Conservation (phyloP, 2,113 vertebrate species). For the Dinomys branickii region DNA sequence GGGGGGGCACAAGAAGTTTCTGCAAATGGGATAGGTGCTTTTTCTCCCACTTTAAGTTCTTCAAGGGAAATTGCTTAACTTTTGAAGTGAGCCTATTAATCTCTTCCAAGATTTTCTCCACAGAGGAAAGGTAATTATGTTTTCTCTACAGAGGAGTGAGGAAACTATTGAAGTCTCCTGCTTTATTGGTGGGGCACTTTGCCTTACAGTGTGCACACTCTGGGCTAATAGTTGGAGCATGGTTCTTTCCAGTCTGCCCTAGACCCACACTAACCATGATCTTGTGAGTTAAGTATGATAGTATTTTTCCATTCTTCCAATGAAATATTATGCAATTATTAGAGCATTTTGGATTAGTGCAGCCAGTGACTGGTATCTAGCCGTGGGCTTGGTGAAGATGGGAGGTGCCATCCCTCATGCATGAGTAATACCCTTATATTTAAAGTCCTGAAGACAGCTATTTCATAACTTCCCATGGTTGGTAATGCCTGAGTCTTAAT, state of each 20-base stretch:
- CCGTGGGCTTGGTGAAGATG: background rate
- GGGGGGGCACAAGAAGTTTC: background rate
- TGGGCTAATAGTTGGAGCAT: background rate
- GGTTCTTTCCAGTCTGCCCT: background rate
- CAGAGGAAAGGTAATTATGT: background rate
- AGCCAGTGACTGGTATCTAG: background rate
- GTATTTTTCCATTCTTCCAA: background rate
- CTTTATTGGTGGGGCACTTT: background rate
- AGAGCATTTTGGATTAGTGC: background rate
- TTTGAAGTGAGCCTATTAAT: constrained; percentile 17
- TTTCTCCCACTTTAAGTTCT: constrained; percentile 47
- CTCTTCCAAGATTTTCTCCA: background rate
- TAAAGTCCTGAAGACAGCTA: background rate
- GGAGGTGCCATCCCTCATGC: background rate
- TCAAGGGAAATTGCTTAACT: constrained; percentile 53
- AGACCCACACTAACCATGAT: background rate
- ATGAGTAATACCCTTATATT: background rate
- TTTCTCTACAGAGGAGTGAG: background rate
- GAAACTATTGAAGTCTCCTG: background rate
- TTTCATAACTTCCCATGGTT: background rate
- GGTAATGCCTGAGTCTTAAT: background rate
- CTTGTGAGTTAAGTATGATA: background rate
- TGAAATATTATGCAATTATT: background rate
- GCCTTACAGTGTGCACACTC: background rate
- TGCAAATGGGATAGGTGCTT: background rate